Evolutionary conservation across 2,888 invertebrate genomes (phyloP), one percentile per base, ranked within the genome.

Genomic region (Hydropsyche betteni): DNA sequence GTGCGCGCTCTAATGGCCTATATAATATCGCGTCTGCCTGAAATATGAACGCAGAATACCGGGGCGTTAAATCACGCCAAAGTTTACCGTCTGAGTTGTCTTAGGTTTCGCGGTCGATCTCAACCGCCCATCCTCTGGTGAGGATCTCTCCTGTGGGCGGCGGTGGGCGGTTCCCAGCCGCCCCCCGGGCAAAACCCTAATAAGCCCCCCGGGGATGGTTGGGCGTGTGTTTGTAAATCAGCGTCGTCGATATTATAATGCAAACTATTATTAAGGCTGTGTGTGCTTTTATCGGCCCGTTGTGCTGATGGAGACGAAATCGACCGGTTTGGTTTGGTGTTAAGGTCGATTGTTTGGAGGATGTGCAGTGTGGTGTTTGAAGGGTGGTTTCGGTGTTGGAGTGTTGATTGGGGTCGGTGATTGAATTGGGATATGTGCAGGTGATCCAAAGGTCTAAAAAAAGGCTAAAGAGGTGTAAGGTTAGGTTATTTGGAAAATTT

Each of bases 21-120:
- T 68, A 74, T 74, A 74, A 74, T 74, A 68, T 68, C 55, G 44
- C 44, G 38, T 50, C 74, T 38, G 10, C 64, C 64, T 69, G 74
- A 74, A 74, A 69, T 74, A 74, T 74, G 74, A 74, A 74, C 53
- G 24, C 12, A 33, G 24, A 38, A 64, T 61, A 69, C 58, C 50
- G 64, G 58, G 64, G 70, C 69, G 69, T 58, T 69, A 70, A 76
- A 74, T 76, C 69, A 72, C 69, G 51, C 44, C 70, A 61, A 76
- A 74, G 74, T 76, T 76, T 74, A 55, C 76, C 70, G 74, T 64
- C 74, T 64, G 74, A 68, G 74, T 74, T 76, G 74, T 76, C 70
- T 76, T 74, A 74, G 76, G 74, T 76, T 70, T 69, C 61, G 64
- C 70, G 74, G 73, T 74, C 74, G 74, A 74, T 76, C 69, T 58